Conservation (phyloP, 2,797 vertebrate genomes). For the Antennarius maculatus region DNA sequence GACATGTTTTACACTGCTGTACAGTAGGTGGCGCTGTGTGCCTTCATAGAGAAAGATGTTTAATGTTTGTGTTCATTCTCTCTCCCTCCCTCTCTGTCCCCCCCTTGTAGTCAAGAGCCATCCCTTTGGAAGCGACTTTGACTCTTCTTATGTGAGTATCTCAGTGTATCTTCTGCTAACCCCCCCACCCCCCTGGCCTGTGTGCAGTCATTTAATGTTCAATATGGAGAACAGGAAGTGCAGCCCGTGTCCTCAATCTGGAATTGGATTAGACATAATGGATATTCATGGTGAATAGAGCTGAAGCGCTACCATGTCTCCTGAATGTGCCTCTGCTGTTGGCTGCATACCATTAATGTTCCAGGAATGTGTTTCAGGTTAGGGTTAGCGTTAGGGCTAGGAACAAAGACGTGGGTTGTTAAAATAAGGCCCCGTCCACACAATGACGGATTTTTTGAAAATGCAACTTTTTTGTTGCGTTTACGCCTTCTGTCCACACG, state of each 20-base stretch:
- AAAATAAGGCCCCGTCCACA: too few relatives aligned
- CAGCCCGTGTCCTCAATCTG: neutral
- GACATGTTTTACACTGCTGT: too few relatives aligned
- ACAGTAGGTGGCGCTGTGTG: too few relatives aligned
- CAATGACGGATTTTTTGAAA: too few relatives aligned
- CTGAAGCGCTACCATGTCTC: neutral
- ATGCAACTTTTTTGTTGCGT: too few relatives aligned
- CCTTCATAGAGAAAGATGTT: too few relatives aligned
- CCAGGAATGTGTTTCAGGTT: too few relatives aligned
- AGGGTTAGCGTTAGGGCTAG: too few relatives aligned
- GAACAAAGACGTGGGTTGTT: neutral
- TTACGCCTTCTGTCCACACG: too few relatives aligned
- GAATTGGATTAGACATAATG: neutral
- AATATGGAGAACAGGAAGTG: neutral
- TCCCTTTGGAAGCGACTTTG: slow-evolving; percentile 83
- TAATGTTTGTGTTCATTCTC: neutral
- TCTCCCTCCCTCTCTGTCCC: slow-evolving; percentile 2
- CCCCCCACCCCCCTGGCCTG: neutral
- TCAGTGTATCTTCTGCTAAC: slow-evolving; percentile 69
- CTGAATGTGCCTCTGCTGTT: neutral
- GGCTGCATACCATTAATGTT: neutral
- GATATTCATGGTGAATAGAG: slow-evolving; percentile 6
- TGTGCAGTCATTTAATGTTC: too few relatives aligned
- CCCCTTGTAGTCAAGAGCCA: slow-evolving; percentile 83
- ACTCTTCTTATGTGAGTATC: slow-evolving; percentile 86